Evolutionary conservation across 2,797 vertebrate genomes (phyloP).

Genomic region (Tenualosa thibaudeaui): DNA sequence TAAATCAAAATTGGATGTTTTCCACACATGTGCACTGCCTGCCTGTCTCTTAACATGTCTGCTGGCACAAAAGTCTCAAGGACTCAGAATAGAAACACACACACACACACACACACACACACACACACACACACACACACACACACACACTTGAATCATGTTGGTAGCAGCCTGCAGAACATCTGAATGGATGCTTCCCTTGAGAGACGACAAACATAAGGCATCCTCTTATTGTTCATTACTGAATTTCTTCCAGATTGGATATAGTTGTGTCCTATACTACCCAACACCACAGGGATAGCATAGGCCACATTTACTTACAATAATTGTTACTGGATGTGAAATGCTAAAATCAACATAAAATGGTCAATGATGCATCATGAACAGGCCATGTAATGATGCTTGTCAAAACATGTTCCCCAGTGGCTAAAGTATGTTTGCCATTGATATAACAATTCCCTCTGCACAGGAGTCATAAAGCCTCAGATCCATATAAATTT

Average conservation of each 20-base stretch:
- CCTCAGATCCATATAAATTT: neutral
- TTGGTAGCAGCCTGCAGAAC: neutral
- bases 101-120: neutral
- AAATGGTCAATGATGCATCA: neutral
- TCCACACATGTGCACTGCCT: neutral
- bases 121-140: neutral
- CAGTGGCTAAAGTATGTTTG: neutral
- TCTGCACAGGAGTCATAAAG: constrained; percentile 1
- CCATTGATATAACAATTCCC: neutral
- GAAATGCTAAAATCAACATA: neutral
- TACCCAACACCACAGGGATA: neutral
- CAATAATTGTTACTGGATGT: neutral
- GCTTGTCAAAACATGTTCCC: neutral
- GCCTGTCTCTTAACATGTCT: neutral
- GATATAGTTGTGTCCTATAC: neutral
- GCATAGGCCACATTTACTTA: neutral
- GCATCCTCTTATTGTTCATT: neutral
- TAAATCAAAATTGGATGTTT: constrained; percentile 14
- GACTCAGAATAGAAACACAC: neutral
- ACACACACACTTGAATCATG: neutral
- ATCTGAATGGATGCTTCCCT: neutral
- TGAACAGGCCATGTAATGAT: neutral
- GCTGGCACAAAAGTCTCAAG: neutral
- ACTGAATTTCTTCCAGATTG: neutral
- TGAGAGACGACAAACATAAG: neutral